These are phyloP conservation scores for Etheostoma spectabile DNA, from an alignment of 2,113 vertebrate genomes.

Conservation along the genomic window DNA sequence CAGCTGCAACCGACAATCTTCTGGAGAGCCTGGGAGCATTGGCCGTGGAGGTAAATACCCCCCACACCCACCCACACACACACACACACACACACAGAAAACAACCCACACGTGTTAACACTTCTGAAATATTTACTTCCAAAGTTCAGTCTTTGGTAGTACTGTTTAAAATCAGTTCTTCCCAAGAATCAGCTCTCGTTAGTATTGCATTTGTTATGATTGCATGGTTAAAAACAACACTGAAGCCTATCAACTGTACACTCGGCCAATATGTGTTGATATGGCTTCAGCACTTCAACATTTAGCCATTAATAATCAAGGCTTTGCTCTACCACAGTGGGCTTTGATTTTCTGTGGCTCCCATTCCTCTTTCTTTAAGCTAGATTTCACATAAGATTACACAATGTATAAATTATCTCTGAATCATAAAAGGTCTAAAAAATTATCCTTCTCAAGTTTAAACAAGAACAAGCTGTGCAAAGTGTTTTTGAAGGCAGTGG, in stretches of 20 bases:
- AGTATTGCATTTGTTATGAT: too few species aligned
- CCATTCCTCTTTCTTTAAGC: not conserved
- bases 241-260: not conserved
- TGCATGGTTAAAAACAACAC: not conserved
- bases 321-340: slow-evolving; percentile 1
- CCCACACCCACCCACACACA: not conserved
- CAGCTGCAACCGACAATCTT: slow-evolving; percentile 86
- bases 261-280: not conserved
- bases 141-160: slow-evolving; percentile 47
- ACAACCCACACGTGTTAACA: slow-evolving; percentile 12
- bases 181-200: slow-evolving; percentile 23
- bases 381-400: not conserved
- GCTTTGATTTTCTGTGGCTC: not conserved
- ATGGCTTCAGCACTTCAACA: not conserved
- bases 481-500: not conserved
- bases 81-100: not conserved
- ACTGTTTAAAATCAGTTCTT: slow-evolving; percentile 58
- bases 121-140: slow-evolving; percentile 47
- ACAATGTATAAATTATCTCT: too few species aligned
- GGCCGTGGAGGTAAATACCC: slow-evolving; percentile 86
- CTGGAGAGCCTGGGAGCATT: slow-evolving; percentile 85
- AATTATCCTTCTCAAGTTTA: not conserved
- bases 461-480: slow-evolving; percentile 7
- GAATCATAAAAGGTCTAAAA: not conserved
- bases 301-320: not conserved